These are phyloP conservation scores for Dendroctonus ponderosae DNA, from an alignment of 1,140 invertebrate genomes.

Conservation along the genomic window DNA sequence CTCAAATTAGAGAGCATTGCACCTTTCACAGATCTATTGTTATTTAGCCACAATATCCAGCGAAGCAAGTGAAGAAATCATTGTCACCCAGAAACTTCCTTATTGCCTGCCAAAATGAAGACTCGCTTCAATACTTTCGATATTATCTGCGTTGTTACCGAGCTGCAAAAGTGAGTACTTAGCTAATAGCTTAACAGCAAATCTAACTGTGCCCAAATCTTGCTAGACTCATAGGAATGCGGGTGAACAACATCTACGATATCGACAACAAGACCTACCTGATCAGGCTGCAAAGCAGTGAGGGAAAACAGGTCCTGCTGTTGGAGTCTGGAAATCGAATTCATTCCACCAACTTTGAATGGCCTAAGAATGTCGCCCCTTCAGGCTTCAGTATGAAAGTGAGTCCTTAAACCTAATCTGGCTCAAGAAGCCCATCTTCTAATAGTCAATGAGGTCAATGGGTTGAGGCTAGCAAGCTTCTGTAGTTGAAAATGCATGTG, in stretches of 20 bases:
- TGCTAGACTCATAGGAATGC: conserved; percentile 78
- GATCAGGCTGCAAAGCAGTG: conserved; percentile 78
- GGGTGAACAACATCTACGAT: conserved; percentile 97
- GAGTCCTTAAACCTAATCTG: conserved; percentile 4
- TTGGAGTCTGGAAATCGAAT: conserved; percentile 93
- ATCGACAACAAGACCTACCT: conserved; percentile 96
- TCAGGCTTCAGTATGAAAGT: conserved; percentile 98
- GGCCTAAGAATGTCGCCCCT: conserved; percentile 95
- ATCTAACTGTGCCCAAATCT: background rate
- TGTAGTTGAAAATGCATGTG: no score
- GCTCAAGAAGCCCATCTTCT: no score
- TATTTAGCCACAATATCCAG: no score
- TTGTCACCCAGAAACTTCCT: no score
- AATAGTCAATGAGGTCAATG: no score
- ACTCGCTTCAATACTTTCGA: conserved; percentile 88
- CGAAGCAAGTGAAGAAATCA: no score
- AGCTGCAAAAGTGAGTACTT: conserved; percentile 74
- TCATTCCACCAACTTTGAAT: conserved; percentile 94
- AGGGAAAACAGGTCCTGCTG: conserved; percentile 84
- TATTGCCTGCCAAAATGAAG: conserved; percentile 67
- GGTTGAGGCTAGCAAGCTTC: no score
- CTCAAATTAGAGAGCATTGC: no score
- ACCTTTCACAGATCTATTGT: no score
- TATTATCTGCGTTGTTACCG: conserved; percentile 79
- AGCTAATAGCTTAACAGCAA: conserved; percentile 8